Evolutionary conservation across 1,140 invertebrate genomes (phyloP), one percentile per base, ranked within the genome.

Genomic region (Drosophila teissieri): DNA sequence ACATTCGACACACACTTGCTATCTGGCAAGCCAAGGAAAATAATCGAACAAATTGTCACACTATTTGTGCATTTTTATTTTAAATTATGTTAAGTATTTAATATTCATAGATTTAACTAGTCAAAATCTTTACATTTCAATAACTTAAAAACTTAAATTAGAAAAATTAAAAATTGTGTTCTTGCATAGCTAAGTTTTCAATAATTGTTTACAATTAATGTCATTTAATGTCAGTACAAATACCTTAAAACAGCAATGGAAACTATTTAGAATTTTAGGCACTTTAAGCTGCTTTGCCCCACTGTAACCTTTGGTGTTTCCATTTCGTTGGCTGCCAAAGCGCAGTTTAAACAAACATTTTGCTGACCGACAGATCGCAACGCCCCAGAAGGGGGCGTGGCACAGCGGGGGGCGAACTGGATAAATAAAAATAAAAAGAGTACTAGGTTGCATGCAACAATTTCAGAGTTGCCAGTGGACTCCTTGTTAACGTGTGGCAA

Each of bases 311-410:
- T 17, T 52, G 51, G 34, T 53, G 51, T 53, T 53, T 34, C 31
- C 31, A 53, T 39, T 53, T 53, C n/a, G 51, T 37, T 53, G 31
- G 51, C 34, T 17, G 49, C 49, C 31, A 36, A 34, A 36, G 49
- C 34, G 15, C 51, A 53, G 51, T 37, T 74, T 74, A 78, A 57
- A 34, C 52, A 57, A 63, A 63, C 56, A 52, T 55, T 73, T 40
- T 53, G 24, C 36, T 45, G 49, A 46, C 39, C 65, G 10, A 15
- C 22, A 36, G 40, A 14, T 52, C 17, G 49, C n/a, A 52, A 36
- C 49, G 49, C 49, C 31, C 48, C 42, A 14, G n/a, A 11, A 10
- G 11, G 46, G 46, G 46, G 46, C 24, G 46, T 27, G 46, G 46
- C 46, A 15, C 45, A 0, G 19, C 1, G 14, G 11, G 24, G 7